Evolutionary conservation across 2,888 invertebrate species (phyloP).

Genomic region (Heliconius erato): DNA sequence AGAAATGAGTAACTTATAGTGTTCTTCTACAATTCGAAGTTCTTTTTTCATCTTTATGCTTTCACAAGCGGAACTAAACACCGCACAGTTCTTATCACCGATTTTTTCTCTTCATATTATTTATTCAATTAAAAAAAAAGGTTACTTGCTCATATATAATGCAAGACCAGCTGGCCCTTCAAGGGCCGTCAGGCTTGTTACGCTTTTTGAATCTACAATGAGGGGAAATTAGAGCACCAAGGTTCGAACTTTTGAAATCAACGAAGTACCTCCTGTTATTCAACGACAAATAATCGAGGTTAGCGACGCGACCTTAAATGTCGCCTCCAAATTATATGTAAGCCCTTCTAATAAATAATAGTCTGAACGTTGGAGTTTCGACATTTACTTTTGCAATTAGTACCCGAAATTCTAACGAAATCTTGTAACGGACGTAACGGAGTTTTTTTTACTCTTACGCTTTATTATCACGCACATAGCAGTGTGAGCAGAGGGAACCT

Average conservation of each 20-base stretch:
- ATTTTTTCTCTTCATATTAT: slow-evolving; percentile 13
- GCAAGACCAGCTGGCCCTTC: slow-evolving; percentile 70
- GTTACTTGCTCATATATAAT: slow-evolving; percentile 59
- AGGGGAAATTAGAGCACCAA: slow-evolving; percentile 84
- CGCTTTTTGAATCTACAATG: slow-evolving; percentile 83
- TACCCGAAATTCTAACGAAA: slow-evolving; percentile 62
- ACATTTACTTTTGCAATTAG: slow-evolving; percentile 78
- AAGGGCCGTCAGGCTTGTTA: slow-evolving; percentile 79
- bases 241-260: slow-evolving; percentile 83
- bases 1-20: background rate
- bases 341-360: slow-evolving; percentile 80
- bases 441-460: too few species aligned
- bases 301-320: slow-evolving; percentile 76
- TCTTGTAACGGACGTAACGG: slow-evolving; percentile 2
- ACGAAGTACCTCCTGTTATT: slow-evolving; percentile 70
- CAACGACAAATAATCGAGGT: slow-evolving; percentile 75
- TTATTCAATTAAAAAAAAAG: slow-evolving; percentile 48
- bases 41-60: background rate
- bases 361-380: slow-evolving; percentile 69
- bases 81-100: background rate
- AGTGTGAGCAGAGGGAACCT: too few species aligned
- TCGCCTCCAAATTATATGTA: slow-evolving; percentile 76
- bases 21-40: background rate
- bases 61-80: too few species aligned
- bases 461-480: too few species aligned